Evolutionary conservation across 1,140 invertebrate species (phyloP).

Genomic region (Saccostrea cuccullata): DNA sequence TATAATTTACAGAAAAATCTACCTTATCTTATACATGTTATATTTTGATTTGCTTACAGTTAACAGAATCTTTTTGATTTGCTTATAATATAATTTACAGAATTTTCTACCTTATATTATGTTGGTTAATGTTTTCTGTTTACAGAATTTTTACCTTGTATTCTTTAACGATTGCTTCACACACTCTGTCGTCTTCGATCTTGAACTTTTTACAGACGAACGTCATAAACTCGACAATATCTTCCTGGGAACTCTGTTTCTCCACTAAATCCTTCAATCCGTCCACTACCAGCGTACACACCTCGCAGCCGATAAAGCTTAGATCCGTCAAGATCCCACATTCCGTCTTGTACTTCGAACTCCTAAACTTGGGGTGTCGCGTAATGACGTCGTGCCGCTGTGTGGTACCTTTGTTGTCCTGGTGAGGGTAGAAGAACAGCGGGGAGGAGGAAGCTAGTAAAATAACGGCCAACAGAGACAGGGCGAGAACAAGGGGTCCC

Average conservation of each 20-base stretch:
- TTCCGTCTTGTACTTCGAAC: background rate
- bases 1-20: no score
- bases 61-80: no score
- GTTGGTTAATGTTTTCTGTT: background rate
- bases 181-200: slow-evolving; percentile 66
- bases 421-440: background rate
- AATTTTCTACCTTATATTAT: background rate
- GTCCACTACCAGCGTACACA: slow-evolving; percentile 59
- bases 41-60: no score
- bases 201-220: slow-evolving; percentile 59
- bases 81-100: background rate
- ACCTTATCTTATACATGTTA: no score
- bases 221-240: slow-evolving; percentile 56
- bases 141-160: slow-evolving; percentile 59
- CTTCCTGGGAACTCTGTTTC: slow-evolving; percentile 54
- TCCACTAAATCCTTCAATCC: slow-evolving; percentile 46
- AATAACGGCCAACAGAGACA: background rate
- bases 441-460: background rate
- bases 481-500: background rate
- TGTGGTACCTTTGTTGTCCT: background rate
- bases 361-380: background rate
- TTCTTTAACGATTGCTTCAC: slow-evolving; percentile 58
- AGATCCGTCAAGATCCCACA: slow-evolving; percentile 17
- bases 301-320: slow-evolving; percentile 58
- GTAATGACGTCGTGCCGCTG: background rate